A percentile compares a stretch with the other conserved stretches of the same genome.
Conservation (phyloP, 2,888 invertebrate genomes). For the Eilema caniola region DNA sequence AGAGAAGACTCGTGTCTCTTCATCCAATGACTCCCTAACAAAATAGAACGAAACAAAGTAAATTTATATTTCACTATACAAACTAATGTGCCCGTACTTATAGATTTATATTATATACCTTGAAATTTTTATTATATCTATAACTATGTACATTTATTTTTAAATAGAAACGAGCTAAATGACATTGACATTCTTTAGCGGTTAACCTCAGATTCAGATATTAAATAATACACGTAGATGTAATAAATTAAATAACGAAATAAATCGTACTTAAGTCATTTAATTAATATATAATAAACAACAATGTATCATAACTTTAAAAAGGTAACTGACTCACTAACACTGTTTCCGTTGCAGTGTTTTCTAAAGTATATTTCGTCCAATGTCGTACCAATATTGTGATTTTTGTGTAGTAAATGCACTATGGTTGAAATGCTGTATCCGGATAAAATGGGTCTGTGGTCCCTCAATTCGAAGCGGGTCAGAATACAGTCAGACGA, state of each 20-base stretch:
- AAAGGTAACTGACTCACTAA: background rate
- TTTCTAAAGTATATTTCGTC: background rate
- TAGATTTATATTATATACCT: background rate
- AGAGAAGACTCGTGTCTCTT: background rate
- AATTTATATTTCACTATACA: too few species aligned
- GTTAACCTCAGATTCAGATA: slow-evolving; percentile 11
- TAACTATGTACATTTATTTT: background rate
- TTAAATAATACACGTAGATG: background rate
- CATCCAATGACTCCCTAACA: too few species aligned
- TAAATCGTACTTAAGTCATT: background rate
- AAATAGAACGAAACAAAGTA: too few species aligned
- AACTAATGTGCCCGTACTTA: background rate
- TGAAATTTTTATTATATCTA: background rate
- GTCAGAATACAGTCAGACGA: slow-evolving; percentile 1
- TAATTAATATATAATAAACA: background rate
- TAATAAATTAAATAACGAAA: background rate
- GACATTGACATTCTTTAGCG: slow-evolving; percentile 13
- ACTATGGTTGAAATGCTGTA: slow-evolving; percentile 9
- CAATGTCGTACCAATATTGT: background rate
- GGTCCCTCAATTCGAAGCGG: slow-evolving; percentile 26
- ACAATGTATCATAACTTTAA: background rate
- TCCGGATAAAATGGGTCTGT: slow-evolving; percentile 19
- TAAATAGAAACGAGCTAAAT: background rate
- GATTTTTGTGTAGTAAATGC: slow-evolving; percentile 3
- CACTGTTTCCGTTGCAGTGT: background rate